Evolutionary conservation across 2,113 vertebrate genomes (phyloP), one percentile per base, ranked within the genome.

Genomic region (Malurus cyaneus): DNA sequence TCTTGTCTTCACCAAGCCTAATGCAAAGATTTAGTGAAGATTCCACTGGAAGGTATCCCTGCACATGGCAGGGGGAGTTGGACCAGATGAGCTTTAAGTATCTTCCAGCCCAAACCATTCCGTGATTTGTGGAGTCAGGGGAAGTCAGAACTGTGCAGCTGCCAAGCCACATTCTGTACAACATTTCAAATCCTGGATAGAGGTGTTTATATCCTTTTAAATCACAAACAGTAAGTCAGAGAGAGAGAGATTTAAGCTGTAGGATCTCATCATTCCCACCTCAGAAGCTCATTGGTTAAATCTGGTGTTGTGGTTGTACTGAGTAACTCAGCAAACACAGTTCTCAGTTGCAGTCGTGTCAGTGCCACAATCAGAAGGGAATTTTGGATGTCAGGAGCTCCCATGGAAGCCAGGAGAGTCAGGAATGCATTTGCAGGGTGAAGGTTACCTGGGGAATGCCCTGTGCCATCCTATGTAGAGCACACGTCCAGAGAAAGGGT

Each of bases 291-390:
- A 15, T 14, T 36, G 12, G 24, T 14, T 44, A 28, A 31, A 62
- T 13, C 12, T 14, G 39, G 18, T 15, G 5, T 36, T n/a, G 6
- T 0, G 3, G 46, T 16, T 62, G 23, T 42, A 52, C 6, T 4
- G 32, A 25, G 62, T 39, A 39, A 39, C 39, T 14, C 60, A 11
- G 44, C 64, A 77, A 53, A 41, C 36, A 25, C 42, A 17, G 15
- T 18, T 65, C 60, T 41, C 18, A 6, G 41, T 5, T 50, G 18
- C n/a, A 17, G 5, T 24, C 15, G 13, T 21, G 57, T n/a, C 59
- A 20, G 59, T 56, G 66, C 71, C 56, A 10, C 50, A 29, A 23
- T 18, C 29, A 13, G 47, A 0, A 32, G 7, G 34, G 13, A 76
- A 12, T 47, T n/a, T 14, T 0, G 19, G 10, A 11, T 21, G 47